Base-by-base conservation (phyloP, 2,888 invertebrate genomes). In the Smittia aterrima region DNA sequence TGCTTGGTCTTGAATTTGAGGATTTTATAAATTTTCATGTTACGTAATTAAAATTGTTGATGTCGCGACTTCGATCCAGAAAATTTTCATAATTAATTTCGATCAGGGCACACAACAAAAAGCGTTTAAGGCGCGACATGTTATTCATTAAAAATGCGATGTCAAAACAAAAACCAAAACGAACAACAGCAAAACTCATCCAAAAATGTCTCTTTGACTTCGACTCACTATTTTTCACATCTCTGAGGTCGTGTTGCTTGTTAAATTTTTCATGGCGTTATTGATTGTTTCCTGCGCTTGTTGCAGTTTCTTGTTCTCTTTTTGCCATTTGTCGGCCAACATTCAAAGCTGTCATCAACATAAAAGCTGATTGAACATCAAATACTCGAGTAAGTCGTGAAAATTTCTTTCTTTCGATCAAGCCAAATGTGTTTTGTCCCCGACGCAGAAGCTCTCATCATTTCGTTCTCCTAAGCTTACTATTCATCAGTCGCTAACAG, bases 261-360 rank as follows among this genome's bases (percentile, higher is more conserved):
- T 25, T 22, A 66, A 66, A 66, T 66, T 7, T 24, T 20, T 32
- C 16, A 18, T 18, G 20, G 40, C 1, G 40, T 66, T 66, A 67
- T 67, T 41, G 22, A 67, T 67, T 20, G 13, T 40, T 32, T 66
- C 32, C 66, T 67, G 67, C 41, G 38, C 16, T 9, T 40, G 18
- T 41, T 67, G 40, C 40, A 18, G 7, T 67, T 67, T 20, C 66
- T 66, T 18, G 62, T 11, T 62, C 16, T 16, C 11, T 4, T 27
- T 66, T 25, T 66, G 62, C 24, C 47, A 47, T 47, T 47, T 11
- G 11, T 13, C 47, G 11, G 16, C 16, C 9, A 20, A 58, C 58
- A 58, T 6, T 58, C 1, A 58, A 58, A 58, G 58, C 58, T 16
- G 18, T 11, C 25, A 32, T 66, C 20, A 24, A 22, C 62, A 53